Conservation (phyloP, 2,888 invertebrate genomes). For the Amblyteles armatorius region DNA sequence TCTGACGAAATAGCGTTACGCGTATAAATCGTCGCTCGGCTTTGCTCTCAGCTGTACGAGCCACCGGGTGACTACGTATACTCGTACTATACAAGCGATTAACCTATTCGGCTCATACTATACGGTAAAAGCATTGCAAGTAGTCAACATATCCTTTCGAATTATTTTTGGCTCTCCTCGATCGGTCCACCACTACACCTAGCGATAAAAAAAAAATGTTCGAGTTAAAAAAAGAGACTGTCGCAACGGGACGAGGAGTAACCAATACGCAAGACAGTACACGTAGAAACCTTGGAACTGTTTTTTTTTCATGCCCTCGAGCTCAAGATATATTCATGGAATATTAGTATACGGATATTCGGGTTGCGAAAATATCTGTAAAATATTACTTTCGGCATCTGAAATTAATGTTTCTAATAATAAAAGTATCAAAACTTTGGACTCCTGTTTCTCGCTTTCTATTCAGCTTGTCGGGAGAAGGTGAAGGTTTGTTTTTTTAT, state of each 20-base stretch:
- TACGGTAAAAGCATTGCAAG: neutral
- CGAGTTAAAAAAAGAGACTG: too few relatives aligned
- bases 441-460: neutral
- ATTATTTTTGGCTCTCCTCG: constrained; percentile 12
- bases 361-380: neutral
- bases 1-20: constrained; percentile 36
- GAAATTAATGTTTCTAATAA: neutral
- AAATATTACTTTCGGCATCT: neutral
- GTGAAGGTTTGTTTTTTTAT: constrained; percentile 7
- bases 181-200: too few relatives aligned
- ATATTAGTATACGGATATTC: neutral
- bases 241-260: too few relatives aligned
- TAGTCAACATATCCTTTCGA: neutral
- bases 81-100: neutral
- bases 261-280: too few relatives aligned
- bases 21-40: constrained; percentile 46
- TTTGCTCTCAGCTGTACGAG: constrained; percentile 15
- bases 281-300: too few relatives aligned
- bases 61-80: constrained; percentile 25
- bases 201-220: too few relatives aligned
- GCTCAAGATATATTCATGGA: neutral
- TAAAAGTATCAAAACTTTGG: constrained; percentile 17
- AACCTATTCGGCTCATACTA: neutral
- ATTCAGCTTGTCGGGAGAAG: neutral
- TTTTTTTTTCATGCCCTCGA: too few relatives aligned